Base-by-base conservation (phyloP, 2,888 invertebrate species). In the Bedellia somnulentella region DNA sequence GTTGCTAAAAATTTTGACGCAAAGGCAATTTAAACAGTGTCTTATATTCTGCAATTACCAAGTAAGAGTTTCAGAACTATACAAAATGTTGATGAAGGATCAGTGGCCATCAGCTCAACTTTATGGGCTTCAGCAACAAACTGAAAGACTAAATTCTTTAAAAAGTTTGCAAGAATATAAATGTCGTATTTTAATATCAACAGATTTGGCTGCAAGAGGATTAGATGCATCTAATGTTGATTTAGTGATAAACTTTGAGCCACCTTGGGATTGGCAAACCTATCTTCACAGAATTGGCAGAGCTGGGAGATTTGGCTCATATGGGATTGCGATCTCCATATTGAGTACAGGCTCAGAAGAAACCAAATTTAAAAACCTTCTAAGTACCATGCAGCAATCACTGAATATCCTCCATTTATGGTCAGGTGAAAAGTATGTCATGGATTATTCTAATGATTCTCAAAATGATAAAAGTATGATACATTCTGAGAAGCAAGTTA, bases 241-340 rank as follows among this genome's bases (percentile, higher is more conserved):
- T 75, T 61, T 99, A 35, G 89, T 99, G 1, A 80, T 99, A 5
- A 97, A 98, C 61, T 81, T 95, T 49, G 97, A 97, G 54, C 71
- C 90, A 16, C 93, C 98, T 1, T 50, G 51, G 37, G 86, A 89
- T 47, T 78, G 83, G 41, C 85, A 87, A 38, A 93, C 90, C 11
- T 95, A 95, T 73, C 79, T 95, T 37, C 98, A 99, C 70, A 80
- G 98, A 49, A 94, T 96, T 53, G 98, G 98, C 1, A 80, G 98
- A 45, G 94, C 96, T 24, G 98, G 98, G 0, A 79, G 98, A 36
- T 98, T 87, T 76, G 98, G 97, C 1, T 85, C 89, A 1, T 82
- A 83, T 55, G 95, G 94, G 30, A 79, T 83, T 33, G 86, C 90
- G 15, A 80, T 95, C 9, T 86, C 86, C 29, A 80, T 95, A 33